These are phyloP conservation scores for Drosophila prolongata DNA, from an alignment of 2,888 invertebrate genomes.

Conservation along the genomic window DNA sequence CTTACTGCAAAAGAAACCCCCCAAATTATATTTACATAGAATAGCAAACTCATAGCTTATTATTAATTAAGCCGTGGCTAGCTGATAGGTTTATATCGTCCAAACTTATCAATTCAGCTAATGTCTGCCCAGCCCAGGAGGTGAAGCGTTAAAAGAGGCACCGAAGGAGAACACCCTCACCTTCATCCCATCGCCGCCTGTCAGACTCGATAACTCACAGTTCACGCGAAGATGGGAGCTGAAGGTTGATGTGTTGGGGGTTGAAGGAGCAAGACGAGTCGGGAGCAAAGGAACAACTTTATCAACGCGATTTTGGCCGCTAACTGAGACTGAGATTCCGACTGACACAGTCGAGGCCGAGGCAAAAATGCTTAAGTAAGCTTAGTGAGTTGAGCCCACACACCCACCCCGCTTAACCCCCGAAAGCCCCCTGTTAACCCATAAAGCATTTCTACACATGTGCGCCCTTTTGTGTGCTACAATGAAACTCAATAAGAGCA, in stretches of 20 bases:
- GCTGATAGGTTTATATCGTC: background rate
- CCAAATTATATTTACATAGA: no score
- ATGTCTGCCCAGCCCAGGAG: constrained; percentile 3
- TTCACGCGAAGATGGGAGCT: constrained; percentile 22
- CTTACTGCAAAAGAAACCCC: no score
- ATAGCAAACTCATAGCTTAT: no score
- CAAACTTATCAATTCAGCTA: constrained; percentile 1
- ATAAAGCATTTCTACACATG: constrained; percentile 63
- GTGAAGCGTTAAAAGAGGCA: background rate
- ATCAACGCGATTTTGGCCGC: constrained; percentile 45
- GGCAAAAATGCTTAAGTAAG: constrained; percentile 73
- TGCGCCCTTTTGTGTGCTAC: constrained; percentile 55
- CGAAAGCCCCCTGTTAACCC: background rate
- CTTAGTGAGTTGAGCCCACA: constrained; percentile 57
- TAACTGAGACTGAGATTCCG: constrained; percentile 51
- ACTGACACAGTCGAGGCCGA: constrained; percentile 54
- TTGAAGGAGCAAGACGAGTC: background rate
- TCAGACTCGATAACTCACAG: constrained; percentile 29
- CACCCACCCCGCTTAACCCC: background rate
- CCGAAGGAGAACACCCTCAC: background rate
- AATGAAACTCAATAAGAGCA: constrained; percentile 29
- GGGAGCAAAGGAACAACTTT: constrained; percentile 33
- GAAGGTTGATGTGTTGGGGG: background rate
- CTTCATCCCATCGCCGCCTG: constrained; percentile 6
- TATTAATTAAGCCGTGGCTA: no score